phyloP scores from a whole-genome alignment of 2,797 vertebrate genomes.

The Falco rusticolus region DNA sequence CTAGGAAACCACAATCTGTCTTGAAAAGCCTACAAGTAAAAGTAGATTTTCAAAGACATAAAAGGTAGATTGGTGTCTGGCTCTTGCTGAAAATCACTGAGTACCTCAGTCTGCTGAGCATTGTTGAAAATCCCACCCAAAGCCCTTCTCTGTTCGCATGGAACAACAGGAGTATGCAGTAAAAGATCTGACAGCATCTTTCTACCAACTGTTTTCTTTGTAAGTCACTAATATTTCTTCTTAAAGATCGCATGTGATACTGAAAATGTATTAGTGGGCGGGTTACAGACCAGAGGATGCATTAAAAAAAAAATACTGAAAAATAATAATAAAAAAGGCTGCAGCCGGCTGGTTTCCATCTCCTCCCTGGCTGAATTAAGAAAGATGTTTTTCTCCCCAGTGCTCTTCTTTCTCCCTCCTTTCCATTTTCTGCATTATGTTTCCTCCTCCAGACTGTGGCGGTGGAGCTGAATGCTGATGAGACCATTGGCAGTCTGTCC shows the following conservation, averaged over 20 bases:
- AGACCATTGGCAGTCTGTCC: conserved; percentile 35
- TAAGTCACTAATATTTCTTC: neutral
- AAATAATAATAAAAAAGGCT: neutral
- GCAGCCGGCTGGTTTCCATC: conserved; percentile 6
- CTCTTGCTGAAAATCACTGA: conserved; percentile 25
- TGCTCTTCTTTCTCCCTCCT: conserved; percentile 43
- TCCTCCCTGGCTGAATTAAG: conserved; percentile 46
- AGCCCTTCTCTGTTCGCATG: fast-evolving
- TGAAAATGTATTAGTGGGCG: neutral
- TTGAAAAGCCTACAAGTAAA: conserved; percentile 21
- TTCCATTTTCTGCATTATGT: conserved; percentile 52
- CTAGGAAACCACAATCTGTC: conserved; percentile 27
- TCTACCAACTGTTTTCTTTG: neutral
- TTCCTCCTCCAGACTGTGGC: conserved; percentile 61
- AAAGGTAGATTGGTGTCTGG: conserved; percentile 31
- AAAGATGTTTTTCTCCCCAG: conserved; percentile 55
- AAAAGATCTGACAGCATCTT: neutral
- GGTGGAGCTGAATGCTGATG: conserved; percentile 71
- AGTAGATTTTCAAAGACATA: neutral
- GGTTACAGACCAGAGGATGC: neutral
- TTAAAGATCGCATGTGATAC: neutral
- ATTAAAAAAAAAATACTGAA: neutral
- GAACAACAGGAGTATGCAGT: neutral
- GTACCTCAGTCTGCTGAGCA: neutral
- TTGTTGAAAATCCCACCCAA: neutral